Evolutionary conservation across 2,113 vertebrate genomes (phyloP), one percentile per base, ranked within the genome.

Genomic region (Hiodon tergisus): DNA sequence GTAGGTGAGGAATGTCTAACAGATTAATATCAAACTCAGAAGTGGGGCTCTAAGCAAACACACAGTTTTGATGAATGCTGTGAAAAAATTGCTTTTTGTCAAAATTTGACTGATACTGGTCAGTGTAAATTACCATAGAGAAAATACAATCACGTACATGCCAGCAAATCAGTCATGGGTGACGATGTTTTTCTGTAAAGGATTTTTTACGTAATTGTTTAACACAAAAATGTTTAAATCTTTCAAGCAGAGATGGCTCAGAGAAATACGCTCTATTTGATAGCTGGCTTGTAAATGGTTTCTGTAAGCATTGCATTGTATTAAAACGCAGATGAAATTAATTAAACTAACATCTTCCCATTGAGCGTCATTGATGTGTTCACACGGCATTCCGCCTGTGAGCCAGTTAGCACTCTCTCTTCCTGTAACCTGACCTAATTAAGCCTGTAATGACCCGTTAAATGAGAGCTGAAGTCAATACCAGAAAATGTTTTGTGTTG

Each of bases 341-440:
- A 50, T 54, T 13, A 1, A 60, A 14, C 4, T 10, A 60, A 11
- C 70, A 14, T 60, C 13, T n/a, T 5, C 13, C 3, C 31, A 5
- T 55, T 50, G 46, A 71, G 70, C 11, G 1, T 13, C 60, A 71
- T 71, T 9, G 70, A 71, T 55, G 5, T 9, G 70, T 57, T 10
- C 1, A 59, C 55, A 59, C 70, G 60, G 70, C 70, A 71, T 17
- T 11, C 6, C 69, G 46, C 3, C 17, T 17, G 55, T 47, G 57
- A 50, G 60, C 70, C 70, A 17, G 57, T 59, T 71, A 58, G 55
- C 16, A 6, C 70, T 31, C 57, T 71, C 50, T 10, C 70, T 60
- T 59, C 70, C 60, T 71, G 70, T 60, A 71, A 60, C 57, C 60
- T 71, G 70, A 71, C 70, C 58, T 71, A 71, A 71, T 71, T 71